Evolutionary conservation across 2,888 invertebrate species (phyloP).

Genomic region (Papilio demoleus): DNA sequence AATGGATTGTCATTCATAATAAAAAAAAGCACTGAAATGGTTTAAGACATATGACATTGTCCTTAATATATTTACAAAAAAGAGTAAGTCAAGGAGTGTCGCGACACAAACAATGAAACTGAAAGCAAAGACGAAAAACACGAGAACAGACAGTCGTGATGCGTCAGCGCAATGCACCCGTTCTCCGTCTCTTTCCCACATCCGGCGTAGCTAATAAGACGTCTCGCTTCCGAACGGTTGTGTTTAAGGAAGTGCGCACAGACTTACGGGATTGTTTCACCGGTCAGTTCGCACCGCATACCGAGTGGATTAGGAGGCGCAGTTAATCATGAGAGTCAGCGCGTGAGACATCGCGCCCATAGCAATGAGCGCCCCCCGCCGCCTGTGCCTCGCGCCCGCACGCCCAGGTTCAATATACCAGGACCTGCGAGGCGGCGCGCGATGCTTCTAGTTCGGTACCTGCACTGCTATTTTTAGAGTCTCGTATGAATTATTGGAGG

Average conservation of each 20-base stretch:
- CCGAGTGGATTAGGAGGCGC: conserved; percentile 67
- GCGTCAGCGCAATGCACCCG: conserved; percentile 77
- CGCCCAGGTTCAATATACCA: conserved; percentile 82
- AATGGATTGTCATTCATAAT: conserved; percentile 6
- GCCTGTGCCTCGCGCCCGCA: conserved; percentile 78
- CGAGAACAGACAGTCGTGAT: conserved; percentile 72
- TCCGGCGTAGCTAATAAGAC: conserved; percentile 47
- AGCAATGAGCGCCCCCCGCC: conserved; percentile 81
- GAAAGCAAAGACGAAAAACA: conserved; percentile 74
- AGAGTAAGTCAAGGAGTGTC: conserved; percentile 13
- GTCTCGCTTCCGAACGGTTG: conserved; percentile 52
- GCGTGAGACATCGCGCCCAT: conserved; percentile 77
- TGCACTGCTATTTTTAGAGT: conserved; percentile 70
- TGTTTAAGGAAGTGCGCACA: conserved; percentile 73
- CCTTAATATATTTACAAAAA: conserved; percentile 14
- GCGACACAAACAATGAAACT: conserved; percentile 63
- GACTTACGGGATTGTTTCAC: conserved; percentile 66
- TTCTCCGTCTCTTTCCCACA: conserved; percentile 51
- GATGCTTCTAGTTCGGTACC: conserved; percentile 68
- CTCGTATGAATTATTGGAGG: conserved; percentile 51
- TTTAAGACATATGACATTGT: neutral
- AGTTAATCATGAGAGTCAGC: conserved; percentile 64
- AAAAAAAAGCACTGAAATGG: neutral
- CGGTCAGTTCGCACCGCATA: conserved; percentile 71
- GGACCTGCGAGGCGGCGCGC: conserved; percentile 74